Percentiles rank a stretch among this genome's conserved stretches.
These are phyloP conservation scores for Tauraco erythrolophus DNA, from an alignment of 2,113 vertebrate genomes.

Conservation along the genomic window DNA sequence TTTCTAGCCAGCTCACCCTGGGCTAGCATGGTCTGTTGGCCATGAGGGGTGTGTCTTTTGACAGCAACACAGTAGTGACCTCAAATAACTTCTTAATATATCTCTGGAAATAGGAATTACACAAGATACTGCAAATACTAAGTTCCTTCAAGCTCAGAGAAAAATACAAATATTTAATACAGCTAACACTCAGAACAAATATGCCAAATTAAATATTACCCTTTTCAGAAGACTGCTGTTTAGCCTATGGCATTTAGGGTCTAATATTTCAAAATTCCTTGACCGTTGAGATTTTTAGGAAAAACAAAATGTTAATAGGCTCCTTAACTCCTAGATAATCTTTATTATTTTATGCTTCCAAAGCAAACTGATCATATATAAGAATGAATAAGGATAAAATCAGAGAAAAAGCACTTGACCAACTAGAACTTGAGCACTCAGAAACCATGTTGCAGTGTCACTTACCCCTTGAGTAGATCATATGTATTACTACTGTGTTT, in stretches of 20 bases:
- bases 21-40: slow-evolving; percentile 11
- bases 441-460: not conserved
- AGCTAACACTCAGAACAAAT: slow-evolving; percentile 25
- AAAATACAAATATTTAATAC: slow-evolving; percentile 39
- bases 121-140: slow-evolving; percentile 25
- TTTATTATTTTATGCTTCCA: not conserved
- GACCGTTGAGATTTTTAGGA: not conserved
- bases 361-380: not conserved
- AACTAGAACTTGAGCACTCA: not conserved
- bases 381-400: not conserved
- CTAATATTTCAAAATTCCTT: not conserved
- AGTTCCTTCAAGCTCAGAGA: slow-evolving; percentile 11
- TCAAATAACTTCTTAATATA: slow-evolving; percentile 46
- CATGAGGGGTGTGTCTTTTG: not conserved
- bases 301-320: not conserved
- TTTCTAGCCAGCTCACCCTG: slow-evolving; percentile 32
- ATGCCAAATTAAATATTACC: slow-evolving; percentile 34
- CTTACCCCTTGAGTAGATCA: not conserved
- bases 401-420: not conserved
- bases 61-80: slow-evolving; percentile 23
- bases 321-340: not conserved
- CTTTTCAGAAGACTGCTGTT: not conserved
- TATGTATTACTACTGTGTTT: not conserved
- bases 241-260: not conserved
- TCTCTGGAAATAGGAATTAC: slow-evolving; percentile 39